Base-by-base conservation (phyloP, 2,797 vertebrate genomes). In the Phaenicophaeus curvirostris region DNA sequence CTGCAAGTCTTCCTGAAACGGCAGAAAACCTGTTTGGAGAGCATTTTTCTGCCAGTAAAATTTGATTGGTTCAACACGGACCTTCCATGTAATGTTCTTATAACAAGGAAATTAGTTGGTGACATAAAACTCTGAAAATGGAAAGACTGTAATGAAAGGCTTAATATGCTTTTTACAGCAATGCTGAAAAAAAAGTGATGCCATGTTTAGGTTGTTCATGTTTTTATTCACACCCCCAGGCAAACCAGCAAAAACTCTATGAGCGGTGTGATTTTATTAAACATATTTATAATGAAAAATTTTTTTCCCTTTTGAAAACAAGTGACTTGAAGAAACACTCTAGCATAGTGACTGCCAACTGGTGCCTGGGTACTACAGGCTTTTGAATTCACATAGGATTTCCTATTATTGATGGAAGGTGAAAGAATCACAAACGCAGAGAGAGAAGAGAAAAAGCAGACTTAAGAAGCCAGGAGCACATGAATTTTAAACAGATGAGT, bases 91-190 rank as follows among this genome's bases (percentile, higher is more conserved):
- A 90, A 81, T 33, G 42, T 83, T 85, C 85, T 69, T 48, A 71
- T 58, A 92, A 87, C 68, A 37, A 91, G 54, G 39, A 87, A 93
- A 95, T 91, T 90, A 93, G 68, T 20, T 72, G 68, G 76, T 69
- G 76, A 88, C 63, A 85, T 30, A 93, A 94, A 85, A 75, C 82
- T 61, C 51, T 67, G 73, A 73, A 93, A 91, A 78, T 33, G 6
- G 68, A 51, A 90, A 78, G 57, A 63, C 44, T 68, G n/a, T 82
- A 95, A 95, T 85, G 78, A 95, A 95, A 95, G 89, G 39, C 50
- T 76, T 84, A 81, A 91, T 73, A 78, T 27, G 42, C 20, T 61
- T 92, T 89, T 89, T 93, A 95, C 44, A 73, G 68, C 39, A 72
- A 74, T 8, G 31, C 58, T 80, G 87, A 82, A 51, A 53, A n/a